Base-by-base conservation (phyloP, 2,888 invertebrate species). In the Ferdinandea cuprea region DNA sequence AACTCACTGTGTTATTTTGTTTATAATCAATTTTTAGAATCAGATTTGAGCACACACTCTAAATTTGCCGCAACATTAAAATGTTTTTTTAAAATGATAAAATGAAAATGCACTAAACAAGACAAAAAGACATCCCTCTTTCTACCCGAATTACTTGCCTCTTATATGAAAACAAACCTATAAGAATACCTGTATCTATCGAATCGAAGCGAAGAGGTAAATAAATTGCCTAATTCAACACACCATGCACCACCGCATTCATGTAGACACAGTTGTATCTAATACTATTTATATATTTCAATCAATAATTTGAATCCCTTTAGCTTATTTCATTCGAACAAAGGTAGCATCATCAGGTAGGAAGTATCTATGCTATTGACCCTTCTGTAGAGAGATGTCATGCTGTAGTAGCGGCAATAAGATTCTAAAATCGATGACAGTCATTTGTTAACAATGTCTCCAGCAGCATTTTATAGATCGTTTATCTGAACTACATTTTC, bases 391-490 rank as follows among this genome's bases (percentile, higher is more conserved):
- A 63, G 61, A 72, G 52, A 61, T 52, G 72, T 52, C 61, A 44
- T 5, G 7, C 17, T 15, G 40, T 42, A 58, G 48, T 48, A 15
- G 48, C 30, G 59, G 50, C 21, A 59, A 72, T 72, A 72, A 61
- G 42, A 25, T 50, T 42, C 13, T 21, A 61, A 40, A 72, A 50
- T 56, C 42, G 71, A 72, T 61, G 71, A 61, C 71, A 61, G 15
- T 37, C 71, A 72, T 72, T 72, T 72, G 71, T 72, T 61, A 35
- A n/a, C n/a, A 61, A 61, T 72, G 71, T 72, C 71, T 50, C 42
- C 32, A 11, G 71, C 25, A 71, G 50, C 50, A 40, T 59, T 59
- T 42, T 71, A 32, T 59, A 61, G 59, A 72, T 72, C 52, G 72
- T 56, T 46, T 69, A 61, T 71, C 72, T 44, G 61, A 63, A 72